Evolutionary conservation across 2,888 invertebrate genomes (phyloP).

Genomic region (Pherbina coryleti): DNA sequence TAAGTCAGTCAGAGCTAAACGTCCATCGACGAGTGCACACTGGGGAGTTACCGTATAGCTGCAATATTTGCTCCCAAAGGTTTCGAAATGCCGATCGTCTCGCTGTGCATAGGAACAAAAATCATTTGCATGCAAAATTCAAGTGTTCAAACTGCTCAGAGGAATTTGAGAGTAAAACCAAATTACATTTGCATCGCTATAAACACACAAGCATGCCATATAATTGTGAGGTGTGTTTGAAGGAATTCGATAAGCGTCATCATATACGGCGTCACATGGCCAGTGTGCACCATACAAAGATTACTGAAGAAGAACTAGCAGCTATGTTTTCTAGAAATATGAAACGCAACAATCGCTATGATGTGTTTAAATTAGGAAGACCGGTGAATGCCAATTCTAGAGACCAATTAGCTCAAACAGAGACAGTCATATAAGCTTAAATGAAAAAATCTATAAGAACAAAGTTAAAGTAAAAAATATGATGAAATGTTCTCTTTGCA

Average conservation of each 20-base stretch:
- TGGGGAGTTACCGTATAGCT: not conserved
- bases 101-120: not conserved
- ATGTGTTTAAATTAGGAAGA: not conserved
- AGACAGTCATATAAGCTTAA: too few relatives aligned
- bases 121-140: not conserved
- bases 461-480: too few relatives aligned
- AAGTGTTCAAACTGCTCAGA: not conserved
- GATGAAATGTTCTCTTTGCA: too few relatives aligned
- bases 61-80: not conserved
- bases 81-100: not conserved
- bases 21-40: not conserved
- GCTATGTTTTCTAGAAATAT: constrained; percentile 4
- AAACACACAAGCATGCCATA: not conserved
- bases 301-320: not conserved
- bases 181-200: not conserved
- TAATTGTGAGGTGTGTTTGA: not conserved
- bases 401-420: too few relatives aligned
- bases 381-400: too few relatives aligned
- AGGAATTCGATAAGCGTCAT: constrained; percentile 6
- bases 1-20: not conserved
- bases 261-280: constrained; percentile 9
- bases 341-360: not conserved
- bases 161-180: not conserved
- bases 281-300: constrained; percentile 1
- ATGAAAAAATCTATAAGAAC: too few relatives aligned